Conservation (phyloP, 2,888 invertebrate genomes). For the Agrochola lychnidis region DNA sequence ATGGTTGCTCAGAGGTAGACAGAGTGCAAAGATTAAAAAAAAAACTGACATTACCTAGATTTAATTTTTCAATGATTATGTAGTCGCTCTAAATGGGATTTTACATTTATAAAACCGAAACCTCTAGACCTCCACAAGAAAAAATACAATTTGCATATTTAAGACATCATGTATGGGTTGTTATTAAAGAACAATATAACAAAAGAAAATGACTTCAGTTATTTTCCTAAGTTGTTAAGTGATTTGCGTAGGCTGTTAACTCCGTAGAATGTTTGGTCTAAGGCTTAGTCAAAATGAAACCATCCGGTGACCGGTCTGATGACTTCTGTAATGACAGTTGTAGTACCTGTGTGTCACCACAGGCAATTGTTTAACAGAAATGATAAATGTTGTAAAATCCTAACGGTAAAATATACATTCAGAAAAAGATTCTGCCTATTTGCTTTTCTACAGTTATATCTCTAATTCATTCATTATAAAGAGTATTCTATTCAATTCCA, state of each 20-base stretch:
- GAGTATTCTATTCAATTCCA: background rate
- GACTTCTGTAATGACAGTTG: background rate
- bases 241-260: background rate
- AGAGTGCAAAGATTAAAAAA: too few relatives aligned
- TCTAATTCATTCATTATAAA: background rate
- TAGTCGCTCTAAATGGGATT: conserved; percentile 5
- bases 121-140: background rate
- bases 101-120: conserved; percentile 1
- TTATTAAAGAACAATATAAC: conserved; percentile 23
- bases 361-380: background rate
- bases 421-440: background rate
- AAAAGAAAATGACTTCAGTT: conserved; percentile 39
- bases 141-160: conserved; percentile 49
- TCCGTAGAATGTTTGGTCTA: conserved; percentile 5
- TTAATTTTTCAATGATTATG: conserved; percentile 3
- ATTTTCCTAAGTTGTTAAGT: conserved; percentile 21
- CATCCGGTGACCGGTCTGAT: background rate
- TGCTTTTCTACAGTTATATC: background rate
- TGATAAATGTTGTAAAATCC: background rate
- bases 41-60: background rate
- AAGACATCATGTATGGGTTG: conserved; percentile 1
- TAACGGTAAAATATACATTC: background rate
- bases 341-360: background rate
- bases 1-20: background rate
- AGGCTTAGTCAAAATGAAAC: conserved; percentile 7